Evolutionary conservation across 2,888 invertebrate species (phyloP).

Genomic region (Drosophila stalkeri): DNA sequence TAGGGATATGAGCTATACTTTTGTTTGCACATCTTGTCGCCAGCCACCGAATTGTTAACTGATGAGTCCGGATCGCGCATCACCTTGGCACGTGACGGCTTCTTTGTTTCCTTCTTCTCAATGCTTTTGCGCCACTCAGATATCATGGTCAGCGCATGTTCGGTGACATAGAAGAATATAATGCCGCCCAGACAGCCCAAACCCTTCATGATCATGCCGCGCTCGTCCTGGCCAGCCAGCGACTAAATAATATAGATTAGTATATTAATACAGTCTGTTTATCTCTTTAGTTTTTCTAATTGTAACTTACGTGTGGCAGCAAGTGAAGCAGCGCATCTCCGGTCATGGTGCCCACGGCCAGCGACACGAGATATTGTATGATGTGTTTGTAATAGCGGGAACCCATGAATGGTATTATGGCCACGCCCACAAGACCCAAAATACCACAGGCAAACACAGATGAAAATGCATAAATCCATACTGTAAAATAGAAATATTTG

Average conservation of each 20-base stretch:
- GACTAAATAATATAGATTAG: constrained; percentile 61
- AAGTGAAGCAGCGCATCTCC: constrained; percentile 97
- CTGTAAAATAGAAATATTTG: constrained; percentile 79
- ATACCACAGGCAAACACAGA: constrained; percentile 94
- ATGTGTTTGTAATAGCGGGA: constrained; percentile 94
- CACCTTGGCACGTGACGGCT: constrained; percentile 88
- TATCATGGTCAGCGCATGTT: constrained; percentile 91
- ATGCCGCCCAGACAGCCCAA: constrained; percentile 90
- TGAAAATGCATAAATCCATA: constrained; percentile 93
- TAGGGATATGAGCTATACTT: constrained; percentile 95
- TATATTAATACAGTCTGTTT: background rate
- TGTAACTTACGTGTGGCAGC: constrained; percentile 91
- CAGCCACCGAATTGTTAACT: constrained; percentile 83
- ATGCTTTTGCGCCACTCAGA: constrained; percentile 92
- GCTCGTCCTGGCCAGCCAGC: constrained; percentile 85
- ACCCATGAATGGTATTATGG: constrained; percentile 96
- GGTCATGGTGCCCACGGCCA: constrained; percentile 95
- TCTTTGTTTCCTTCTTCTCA: constrained; percentile 88
- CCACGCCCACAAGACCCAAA: constrained; percentile 94
- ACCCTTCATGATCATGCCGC: constrained; percentile 93
- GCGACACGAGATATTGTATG: constrained; percentile 95
- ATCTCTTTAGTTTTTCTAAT: background rate
- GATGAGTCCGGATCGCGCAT: constrained; percentile 88
- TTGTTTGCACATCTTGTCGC: constrained; percentile 91
- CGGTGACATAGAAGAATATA: constrained; percentile 95